A percentile compares a stretch with the other conserved stretches of the same genome.
Evolutionary conservation across 2,888 invertebrate genomes (phyloP).

Genomic region (Parnassius apollo): DNA sequence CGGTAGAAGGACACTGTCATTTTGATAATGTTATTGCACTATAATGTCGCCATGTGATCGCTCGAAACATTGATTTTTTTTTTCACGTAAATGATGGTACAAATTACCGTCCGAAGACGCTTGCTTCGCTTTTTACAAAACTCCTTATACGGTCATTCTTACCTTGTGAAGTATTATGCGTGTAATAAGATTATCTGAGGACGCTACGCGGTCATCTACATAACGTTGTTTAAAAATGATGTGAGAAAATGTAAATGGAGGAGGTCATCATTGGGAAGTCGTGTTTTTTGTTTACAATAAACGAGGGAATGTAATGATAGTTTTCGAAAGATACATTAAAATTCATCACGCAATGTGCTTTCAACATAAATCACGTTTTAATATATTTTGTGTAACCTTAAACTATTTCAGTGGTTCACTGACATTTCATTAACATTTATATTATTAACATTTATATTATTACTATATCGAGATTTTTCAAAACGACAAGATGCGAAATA

Average conservation of each 20-base stretch:
- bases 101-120: not conserved
- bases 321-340: no score
- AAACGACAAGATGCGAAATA: no score
- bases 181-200: constrained; percentile 1
- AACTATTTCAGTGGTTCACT: no score
- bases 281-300: not conserved
- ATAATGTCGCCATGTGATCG: constrained; percentile 8
- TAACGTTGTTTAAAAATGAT: constrained; percentile 1
- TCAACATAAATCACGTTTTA: no score
- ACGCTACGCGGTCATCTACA: constrained; percentile 5
- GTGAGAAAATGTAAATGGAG: not conserved
- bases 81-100: constrained; percentile 6
- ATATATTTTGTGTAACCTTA: no score
- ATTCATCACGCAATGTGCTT: no score
- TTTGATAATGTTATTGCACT: constrained; percentile 24
- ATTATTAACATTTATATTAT: no score
- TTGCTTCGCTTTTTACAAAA: constrained; percentile 6
- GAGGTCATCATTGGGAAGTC: not conserved
- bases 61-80: constrained; percentile 5
- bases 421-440: no score
- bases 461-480: no score
- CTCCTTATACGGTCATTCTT: constrained; percentile 3
- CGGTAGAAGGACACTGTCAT: constrained; percentile 19
- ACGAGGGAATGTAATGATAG: no score
- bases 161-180: constrained; percentile 1